A percentile compares a stretch with the other conserved stretches of the same genome.
Evolutionary conservation across 1,140 invertebrate species (phyloP).

Genomic region (Marisa cornuarietis): DNA sequence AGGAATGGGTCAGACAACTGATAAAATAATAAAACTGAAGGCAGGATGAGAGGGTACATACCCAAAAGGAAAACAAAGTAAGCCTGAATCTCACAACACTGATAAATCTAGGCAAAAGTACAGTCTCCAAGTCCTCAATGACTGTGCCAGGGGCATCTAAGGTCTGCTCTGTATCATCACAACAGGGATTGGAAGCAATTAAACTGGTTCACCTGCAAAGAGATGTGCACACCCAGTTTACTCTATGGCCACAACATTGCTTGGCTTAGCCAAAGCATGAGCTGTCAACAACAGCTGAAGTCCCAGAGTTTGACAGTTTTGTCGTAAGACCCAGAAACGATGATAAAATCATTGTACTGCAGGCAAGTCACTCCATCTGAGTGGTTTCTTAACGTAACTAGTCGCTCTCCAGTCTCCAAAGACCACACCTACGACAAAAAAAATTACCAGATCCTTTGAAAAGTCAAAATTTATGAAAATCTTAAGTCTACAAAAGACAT

Average conservation of each 20-base stretch:
- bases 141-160: too few species aligned
- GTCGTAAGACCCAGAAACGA: constrained; percentile 71
- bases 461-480: neutral
- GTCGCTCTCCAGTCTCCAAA: constrained; percentile 67
- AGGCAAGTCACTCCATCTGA: constrained; percentile 71
- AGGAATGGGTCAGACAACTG: too few species aligned
- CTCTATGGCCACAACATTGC: neutral
- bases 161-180: too few species aligned
- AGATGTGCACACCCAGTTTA: neutral
- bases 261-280: neutral
- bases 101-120: too few species aligned
- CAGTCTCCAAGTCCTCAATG: too few species aligned
- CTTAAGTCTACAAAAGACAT: too few species aligned
- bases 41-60: too few species aligned
- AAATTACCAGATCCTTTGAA: neutral
- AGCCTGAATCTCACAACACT: too few species aligned
- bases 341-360: constrained; percentile 70
- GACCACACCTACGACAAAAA: constrained; percentile 66
- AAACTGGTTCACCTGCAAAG: too few species aligned
- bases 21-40: too few species aligned
- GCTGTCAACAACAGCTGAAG: constrained; percentile 68
- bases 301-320: constrained; percentile 72
- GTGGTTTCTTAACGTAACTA: constrained; percentile 70
- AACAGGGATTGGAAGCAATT: too few species aligned
- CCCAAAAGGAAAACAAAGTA: too few species aligned